Conservation (phyloP, 2,113 vertebrate genomes). For the Zosterops lateralis region DNA sequence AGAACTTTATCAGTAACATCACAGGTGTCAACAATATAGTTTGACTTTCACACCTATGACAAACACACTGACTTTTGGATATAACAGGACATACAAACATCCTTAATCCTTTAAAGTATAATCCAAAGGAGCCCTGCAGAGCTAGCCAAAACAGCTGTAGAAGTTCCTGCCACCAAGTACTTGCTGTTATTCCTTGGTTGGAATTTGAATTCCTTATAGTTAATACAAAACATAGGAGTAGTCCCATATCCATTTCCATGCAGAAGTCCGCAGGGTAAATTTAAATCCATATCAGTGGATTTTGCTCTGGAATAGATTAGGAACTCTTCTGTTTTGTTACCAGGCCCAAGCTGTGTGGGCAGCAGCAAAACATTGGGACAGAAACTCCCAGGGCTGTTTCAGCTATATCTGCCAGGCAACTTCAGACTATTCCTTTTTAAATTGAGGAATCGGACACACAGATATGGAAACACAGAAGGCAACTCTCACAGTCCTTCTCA, state of each 20-base stretch:
- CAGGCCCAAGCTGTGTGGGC: background rate
- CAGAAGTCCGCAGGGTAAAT: background rate
- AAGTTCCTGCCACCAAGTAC: constrained; percentile 10
- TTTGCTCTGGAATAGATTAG: background rate
- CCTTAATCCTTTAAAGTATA: background rate
- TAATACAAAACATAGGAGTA: background rate
- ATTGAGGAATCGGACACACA: background rate
- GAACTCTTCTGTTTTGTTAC: background rate
- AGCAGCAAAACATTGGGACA: background rate
- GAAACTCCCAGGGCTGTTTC: background rate
- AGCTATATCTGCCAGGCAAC: background rate
- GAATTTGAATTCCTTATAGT: background rate
- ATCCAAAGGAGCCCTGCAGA: background rate
- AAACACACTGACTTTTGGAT: background rate
- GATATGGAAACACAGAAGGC: constrained; percentile 35
- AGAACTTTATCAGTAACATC: background rate
- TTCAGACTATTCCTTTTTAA: constrained; percentile 43
- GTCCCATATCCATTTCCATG: background rate
- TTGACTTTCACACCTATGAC: background rate
- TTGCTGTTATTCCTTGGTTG: background rate
- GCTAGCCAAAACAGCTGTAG: background rate
- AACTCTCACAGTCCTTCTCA: background rate
- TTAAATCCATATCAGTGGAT: background rate
- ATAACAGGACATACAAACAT: constrained; percentile 13
- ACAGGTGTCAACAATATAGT: background rate